Base-by-base conservation (phyloP, 2,888 invertebrate genomes). In the Volucella zonaria region DNA sequence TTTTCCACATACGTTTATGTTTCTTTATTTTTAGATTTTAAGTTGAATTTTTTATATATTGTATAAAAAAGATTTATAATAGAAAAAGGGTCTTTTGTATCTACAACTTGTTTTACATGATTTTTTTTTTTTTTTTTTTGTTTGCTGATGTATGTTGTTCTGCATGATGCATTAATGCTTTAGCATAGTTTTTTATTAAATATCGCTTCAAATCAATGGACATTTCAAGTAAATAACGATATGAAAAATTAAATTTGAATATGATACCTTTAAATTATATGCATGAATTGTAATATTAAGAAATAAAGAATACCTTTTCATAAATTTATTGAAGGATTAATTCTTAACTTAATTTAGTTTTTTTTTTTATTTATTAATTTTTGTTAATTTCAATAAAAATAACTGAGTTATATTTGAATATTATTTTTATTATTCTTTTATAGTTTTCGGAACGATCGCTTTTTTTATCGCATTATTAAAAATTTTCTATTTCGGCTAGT, bases 151-250 rank as follows among this genome's bases (percentile, higher is more conserved):
- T 64, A 81, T 77, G 81, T 81, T 81, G 80, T 85, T 74, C 40
- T 81, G 85, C 85, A 85, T 85, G 85, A 70, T 51, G 81, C 81
- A 81, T 85, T 45, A 12, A 61, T n/a, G 85, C 81, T 85, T 81
- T 58, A 64, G 66, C 14, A 82, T 82, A 82, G 62, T 78, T 47
- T 18, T n/a, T 74, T 49, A 67, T 64, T 43, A 70, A 14, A 71
- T 59, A 54, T 56, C 66, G 74, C 82, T 68, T 54, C 59, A 51
- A 40, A 61, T 74, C 62, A 71, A 83, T 70, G 66, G 42, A 78
- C 40, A 51, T 43, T 15, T 52, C 14, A 51, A 45, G 31, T 43
- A n/a, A 67, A 75, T 58, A 11, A 51, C 40, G 56, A 61, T 73
- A 71, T 43, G 14, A 43, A 71, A 23, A 40, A 49, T 2, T 45